These are phyloP conservation scores for Fragum fragum DNA, from an alignment of 2,888 invertebrate genomes.

Conservation along the genomic window DNA sequence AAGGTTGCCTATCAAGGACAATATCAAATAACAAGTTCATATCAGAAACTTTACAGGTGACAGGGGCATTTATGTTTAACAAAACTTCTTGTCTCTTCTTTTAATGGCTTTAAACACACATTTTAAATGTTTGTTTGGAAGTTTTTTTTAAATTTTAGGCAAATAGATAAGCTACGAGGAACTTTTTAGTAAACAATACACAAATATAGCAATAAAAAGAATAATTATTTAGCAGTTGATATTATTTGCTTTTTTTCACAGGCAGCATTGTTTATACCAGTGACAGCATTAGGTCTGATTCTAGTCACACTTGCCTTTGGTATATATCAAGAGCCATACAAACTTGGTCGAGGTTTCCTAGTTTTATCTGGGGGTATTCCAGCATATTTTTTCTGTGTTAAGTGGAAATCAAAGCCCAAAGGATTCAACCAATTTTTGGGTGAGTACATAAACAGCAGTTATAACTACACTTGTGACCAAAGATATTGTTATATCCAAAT, in stretches of 20 bases:
- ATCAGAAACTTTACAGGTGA: too few relatives aligned
- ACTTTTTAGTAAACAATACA: too few relatives aligned
- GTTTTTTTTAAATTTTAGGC: too few relatives aligned
- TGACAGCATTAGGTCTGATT: conserved; percentile 92
- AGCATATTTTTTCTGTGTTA: conserved; percentile 92
- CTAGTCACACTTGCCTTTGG: conserved; percentile 93
- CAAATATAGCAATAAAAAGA: too few relatives aligned
- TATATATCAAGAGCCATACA: conserved; percentile 92
- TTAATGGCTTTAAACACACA: too few relatives aligned
- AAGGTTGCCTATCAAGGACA: neutral
- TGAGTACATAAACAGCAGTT: too few relatives aligned
- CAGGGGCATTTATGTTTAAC: too few relatives aligned
- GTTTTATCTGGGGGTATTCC: conserved; percentile 95
- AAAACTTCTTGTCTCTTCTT: neutral
- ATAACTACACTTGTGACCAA: too few relatives aligned
- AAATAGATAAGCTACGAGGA: too few relatives aligned
- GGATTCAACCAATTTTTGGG: conserved; percentile 71
- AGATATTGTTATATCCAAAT: too few relatives aligned
- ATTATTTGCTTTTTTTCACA: conserved; percentile 84
- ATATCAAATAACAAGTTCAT: too few relatives aligned
- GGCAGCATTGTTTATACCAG: conserved; percentile 92
- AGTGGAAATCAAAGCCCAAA: conserved; percentile 88
- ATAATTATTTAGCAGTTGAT: neutral
- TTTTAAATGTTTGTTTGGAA: too few relatives aligned
- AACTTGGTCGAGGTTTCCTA: conserved; percentile 92